Percentiles rank a stretch among this genome's conserved stretches.
Evolutionary conservation across 2,888 invertebrate genomes (phyloP).

Genomic region (Drosophila meridiana): DNA sequence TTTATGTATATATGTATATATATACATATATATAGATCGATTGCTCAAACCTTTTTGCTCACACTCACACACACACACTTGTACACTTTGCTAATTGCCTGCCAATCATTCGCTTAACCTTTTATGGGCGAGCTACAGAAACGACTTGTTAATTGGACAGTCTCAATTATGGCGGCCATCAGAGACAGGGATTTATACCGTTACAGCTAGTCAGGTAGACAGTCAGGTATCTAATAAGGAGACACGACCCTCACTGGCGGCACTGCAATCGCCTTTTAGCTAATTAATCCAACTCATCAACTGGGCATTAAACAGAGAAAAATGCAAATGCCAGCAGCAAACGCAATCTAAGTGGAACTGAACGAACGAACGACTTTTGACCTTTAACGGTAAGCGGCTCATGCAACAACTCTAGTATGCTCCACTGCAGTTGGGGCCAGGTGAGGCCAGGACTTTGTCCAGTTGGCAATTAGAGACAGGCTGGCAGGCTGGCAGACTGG

Average conservation of each 20-base stretch:
- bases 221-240: constrained; percentile 14
- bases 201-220: background rate
- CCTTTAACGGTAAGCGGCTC: constrained; percentile 26
- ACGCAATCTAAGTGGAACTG: constrained; percentile 3
- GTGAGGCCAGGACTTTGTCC: constrained; percentile 8
- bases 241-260: background rate
- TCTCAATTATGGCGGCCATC: constrained; percentile 45
- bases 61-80: background rate
- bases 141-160: constrained; percentile 49
- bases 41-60: constrained; percentile 17
- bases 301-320: constrained; percentile 7
- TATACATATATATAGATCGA: constrained; percentile 9
- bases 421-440: background rate
- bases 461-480: constrained; percentile 5
- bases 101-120: constrained; percentile 46
- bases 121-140: constrained; percentile 22
- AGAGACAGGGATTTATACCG: constrained; percentile 33
- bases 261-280: constrained; percentile 28
- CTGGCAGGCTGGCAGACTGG: background rate
- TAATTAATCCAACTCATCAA: constrained; percentile 47
- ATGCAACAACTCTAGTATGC: constrained; percentile 7
- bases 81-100: constrained; percentile 42
- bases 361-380: constrained; percentile 24
- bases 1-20: background rate
- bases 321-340: constrained; percentile 39